These are phyloP conservation scores for Epinotia brunnichana DNA, from an alignment of 2,888 invertebrate species.

Conservation along the genomic window DNA sequence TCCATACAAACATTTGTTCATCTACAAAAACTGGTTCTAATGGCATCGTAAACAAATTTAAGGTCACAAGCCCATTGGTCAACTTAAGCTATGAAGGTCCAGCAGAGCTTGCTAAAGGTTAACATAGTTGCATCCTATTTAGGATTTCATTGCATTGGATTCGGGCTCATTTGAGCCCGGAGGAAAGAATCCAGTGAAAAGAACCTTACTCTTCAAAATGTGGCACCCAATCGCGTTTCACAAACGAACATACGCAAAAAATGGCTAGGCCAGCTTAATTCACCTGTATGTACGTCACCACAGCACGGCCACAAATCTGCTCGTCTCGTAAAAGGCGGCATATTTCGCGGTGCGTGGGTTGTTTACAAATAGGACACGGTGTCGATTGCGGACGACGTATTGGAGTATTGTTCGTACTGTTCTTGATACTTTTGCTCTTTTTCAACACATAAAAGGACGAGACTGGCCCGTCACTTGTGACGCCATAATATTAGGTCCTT, in stretches of 20 bases:
- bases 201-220: background rate
- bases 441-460: too few relatives aligned
- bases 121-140: background rate
- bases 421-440: conserved; percentile 29
- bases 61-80: too few relatives aligned
- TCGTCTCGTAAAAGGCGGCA: conserved; percentile 20
- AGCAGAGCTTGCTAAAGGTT: too few relatives aligned
- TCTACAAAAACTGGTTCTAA: too few relatives aligned
- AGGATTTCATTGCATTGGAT: too few relatives aligned
- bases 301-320: conserved; percentile 1
- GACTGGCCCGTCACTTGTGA: too few relatives aligned
- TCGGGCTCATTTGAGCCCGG: too few relatives aligned
- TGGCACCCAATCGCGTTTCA: background rate
- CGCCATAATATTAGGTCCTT: too few relatives aligned
- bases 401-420: conserved; percentile 16
- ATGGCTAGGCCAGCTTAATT: background rate
- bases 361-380: conserved; percentile 49
- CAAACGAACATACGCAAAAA: background rate
- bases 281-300: conserved; percentile 4
- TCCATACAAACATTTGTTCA: too few relatives aligned
- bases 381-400: conserved; percentile 57
- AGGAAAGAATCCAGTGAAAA: too few relatives aligned
- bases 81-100: background rate
- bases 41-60: too few relatives aligned
- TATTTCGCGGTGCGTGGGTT: conserved; percentile 38